Conservation (phyloP, 2,797 vertebrate species). For the Lutjanus argentimaculatus region DNA sequence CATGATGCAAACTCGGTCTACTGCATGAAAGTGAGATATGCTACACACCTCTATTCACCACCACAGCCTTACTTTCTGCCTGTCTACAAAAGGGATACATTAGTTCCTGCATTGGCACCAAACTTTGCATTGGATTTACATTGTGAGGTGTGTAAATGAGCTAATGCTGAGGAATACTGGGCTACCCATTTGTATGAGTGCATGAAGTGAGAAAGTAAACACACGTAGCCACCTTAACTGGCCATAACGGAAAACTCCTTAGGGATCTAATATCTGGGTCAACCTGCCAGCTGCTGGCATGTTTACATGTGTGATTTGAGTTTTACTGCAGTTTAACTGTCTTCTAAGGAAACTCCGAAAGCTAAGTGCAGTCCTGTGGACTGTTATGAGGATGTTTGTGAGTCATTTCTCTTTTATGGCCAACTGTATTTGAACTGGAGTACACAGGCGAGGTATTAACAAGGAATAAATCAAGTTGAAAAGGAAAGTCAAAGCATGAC, state of each 20-base stretch:
- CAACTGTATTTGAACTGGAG: background rate
- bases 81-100: background rate
- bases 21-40: background rate
- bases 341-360: background rate
- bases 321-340: background rate
- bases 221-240: background rate
- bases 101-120: background rate
- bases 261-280: background rate
- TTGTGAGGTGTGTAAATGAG: background rate
- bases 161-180: background rate
- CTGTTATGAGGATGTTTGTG: background rate
- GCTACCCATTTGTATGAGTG: background rate
- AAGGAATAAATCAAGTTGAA: background rate
- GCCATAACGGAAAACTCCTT: background rate
- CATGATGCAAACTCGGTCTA: background rate
- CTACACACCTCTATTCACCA: background rate
- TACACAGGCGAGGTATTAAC: background rate
- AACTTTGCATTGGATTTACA: background rate
- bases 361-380: background rate
- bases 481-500: background rate
- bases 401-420: background rate
- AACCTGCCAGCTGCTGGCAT: background rate
- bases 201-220: background rate
- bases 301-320: background rate
- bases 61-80: background rate